A percentile compares a stretch with the other conserved stretches of the same genome.
Conservation (phyloP, 2,797 vertebrate genomes). For the Semotilus atromaculatus region DNA sequence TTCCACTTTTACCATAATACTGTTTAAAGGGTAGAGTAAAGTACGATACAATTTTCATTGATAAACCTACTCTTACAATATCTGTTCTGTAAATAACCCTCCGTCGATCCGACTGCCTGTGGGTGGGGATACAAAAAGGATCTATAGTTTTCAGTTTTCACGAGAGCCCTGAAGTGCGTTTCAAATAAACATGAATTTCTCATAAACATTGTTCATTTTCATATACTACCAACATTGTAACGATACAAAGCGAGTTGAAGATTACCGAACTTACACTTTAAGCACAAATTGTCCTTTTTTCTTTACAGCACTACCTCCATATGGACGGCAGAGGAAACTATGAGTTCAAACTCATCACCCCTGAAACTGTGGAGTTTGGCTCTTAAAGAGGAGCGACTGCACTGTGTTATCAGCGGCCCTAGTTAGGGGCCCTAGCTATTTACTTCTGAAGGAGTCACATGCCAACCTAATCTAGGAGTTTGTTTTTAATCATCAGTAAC, state of each 20-base stretch:
- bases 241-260: background rate
- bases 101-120: background rate
- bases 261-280: background rate
- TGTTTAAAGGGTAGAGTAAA: background rate
- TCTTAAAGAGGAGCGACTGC: slow-evolving; percentile 76
- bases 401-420: slow-evolving; percentile 37
- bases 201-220: background rate
- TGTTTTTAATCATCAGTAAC: slow-evolving; percentile 76
- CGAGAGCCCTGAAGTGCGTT: background rate
- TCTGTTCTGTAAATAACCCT: too few relatives aligned
- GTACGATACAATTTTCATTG: background rate
- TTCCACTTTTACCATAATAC: too few relatives aligned
- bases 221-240: background rate
- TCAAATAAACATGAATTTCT: background rate
- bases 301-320: slow-evolving; percentile 89
- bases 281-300: background rate
- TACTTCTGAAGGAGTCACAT: slow-evolving; percentile 62
- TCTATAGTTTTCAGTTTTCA: background rate
- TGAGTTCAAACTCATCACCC: slow-evolving; percentile 95
- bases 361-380: slow-evolving; percentile 95
- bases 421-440: slow-evolving; percentile 43
- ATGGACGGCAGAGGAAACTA: slow-evolving; percentile 98
- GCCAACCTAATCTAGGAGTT: slow-evolving; percentile 70
- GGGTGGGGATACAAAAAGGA: background rate
- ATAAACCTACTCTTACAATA: background rate